phyloP scores from a whole-genome alignment of 2,797 vertebrate genomes.

The Pipistrellus kuhlii region DNA sequence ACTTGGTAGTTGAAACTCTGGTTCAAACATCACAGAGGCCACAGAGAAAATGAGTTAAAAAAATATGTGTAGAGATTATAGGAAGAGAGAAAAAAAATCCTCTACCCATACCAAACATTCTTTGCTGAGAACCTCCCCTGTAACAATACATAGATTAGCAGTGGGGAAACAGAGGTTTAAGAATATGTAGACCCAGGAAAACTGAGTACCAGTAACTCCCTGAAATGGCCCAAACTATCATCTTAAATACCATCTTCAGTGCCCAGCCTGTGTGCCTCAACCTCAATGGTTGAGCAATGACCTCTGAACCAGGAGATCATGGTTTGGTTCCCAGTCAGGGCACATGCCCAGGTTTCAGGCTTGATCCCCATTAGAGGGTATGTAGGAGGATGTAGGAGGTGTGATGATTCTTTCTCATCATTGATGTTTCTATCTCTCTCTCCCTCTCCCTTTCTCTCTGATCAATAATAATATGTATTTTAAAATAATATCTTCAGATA shows the following conservation, averaged over 20 bases:
- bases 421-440: too few relatives aligned
- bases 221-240: not conserved
- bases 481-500: too few relatives aligned
- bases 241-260: not conserved
- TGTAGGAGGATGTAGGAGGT: too few relatives aligned
- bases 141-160: constrained; percentile 8
- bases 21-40: not conserved
- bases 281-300: too few relatives aligned
- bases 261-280: too few relatives aligned
- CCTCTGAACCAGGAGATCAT: too few relatives aligned
- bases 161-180: not conserved
- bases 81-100: not conserved
- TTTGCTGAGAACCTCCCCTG: not conserved
- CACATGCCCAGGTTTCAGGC: too few relatives aligned
- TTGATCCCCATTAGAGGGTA: too few relatives aligned
- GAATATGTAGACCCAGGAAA: not conserved
- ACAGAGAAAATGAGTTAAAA: constrained; percentile 42
- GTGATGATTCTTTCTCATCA: too few relatives aligned
- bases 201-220: not conserved
- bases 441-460: too few relatives aligned
- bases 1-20: not conserved
- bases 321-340: too few relatives aligned
- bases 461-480: too few relatives aligned
- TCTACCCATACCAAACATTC: not conserved
- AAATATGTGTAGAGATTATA: not conserved